Evolutionary conservation across 2,888 invertebrate species (phyloP), one percentile per base, ranked within the genome.

Genomic region (Cantharis nigra): DNA sequence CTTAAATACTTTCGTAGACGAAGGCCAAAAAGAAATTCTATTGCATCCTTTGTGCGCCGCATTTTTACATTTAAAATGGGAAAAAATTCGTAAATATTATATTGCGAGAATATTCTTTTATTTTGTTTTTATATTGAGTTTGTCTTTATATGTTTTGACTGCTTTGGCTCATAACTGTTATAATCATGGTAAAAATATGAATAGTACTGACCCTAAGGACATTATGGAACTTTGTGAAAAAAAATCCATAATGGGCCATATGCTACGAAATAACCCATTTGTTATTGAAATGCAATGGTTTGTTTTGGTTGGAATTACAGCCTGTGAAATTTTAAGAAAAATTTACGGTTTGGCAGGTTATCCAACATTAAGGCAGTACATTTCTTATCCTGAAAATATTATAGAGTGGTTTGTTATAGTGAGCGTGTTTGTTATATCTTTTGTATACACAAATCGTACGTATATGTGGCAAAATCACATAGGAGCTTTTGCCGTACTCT

Each of bases 381-480:
- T 96, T 76, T 93, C 93, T 79, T 95, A 96, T 85, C 93, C 94
- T 9, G 96, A 96, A 84, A 96, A 96, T 86, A 92, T 95, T 78
- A 94, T 96, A 83, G 96, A 96, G 86, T 96, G 96, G 96, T 95
- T 95, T 82, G 95, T 96, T 74, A 94, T 96, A 49, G 90, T 93
- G 11, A 95, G 95, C 87, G 96, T 96, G 26, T 95, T 96, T 86
- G 91, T 95, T 30, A 95, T 95, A 82, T 95, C 95, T 0, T 95
- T 94, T 85, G 93, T 95, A 75, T 95, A 95, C 85, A 94, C 94
- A 7, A 94, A 94, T 74, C 87, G 91, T 81, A 93, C 93, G 0
- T 95, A 95, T 85, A 92, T 93, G 11, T 96, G 96, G 94, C 96
- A 96, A 86, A 96, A 95, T 85, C 96, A 96, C 85, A 93, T 96